Evolutionary conservation across 30 jellyfish, hydroid and myxozoan genomes (phyloP), one percentile per base, ranked within the genome.

Genomic region (Hydra vulgaris): DNA sequence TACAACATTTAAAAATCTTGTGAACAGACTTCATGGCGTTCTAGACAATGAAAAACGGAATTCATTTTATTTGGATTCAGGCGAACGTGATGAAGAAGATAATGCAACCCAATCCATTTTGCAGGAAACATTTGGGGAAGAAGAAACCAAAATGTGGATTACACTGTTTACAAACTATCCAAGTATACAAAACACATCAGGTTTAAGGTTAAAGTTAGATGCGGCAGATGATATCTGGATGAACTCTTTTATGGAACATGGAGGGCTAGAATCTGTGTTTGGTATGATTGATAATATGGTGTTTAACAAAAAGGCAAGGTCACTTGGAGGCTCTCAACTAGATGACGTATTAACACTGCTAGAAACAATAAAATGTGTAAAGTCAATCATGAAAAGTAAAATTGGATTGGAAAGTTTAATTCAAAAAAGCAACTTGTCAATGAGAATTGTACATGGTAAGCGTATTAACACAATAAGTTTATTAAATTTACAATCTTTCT

Each of bases 331-430:
- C 12, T 23, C 83, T 16, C 53, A 78, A 15, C 15, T 78, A 8
- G 82, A 78, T 0, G 97, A 91, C 74, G 95, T 95, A 8, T 92
- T 91, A 19, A 22, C 87, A 77, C 91, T 86, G 71, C 53, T 91
- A 24, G 96, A 86, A 54, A 27, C 85, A 72, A 82, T 74, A 0
- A 79, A 83, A 27, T 91, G 97, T 82, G 76, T 91, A 73, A 91
- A 86, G 70, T 88, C 95, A 16, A 88, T 91, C 24, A 80, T 91
- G 86, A 91, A 83, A 72, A 74, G 92, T 1, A 86, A 80, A 27
- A 82, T 78, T 73, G 97, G 97, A 15, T 86, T 91, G 95, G 94
- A 83, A 15, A 82, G 71, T 70, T 85, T 91, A 23, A 69, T 79
- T 23, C 84, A 86, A 5, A 67, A 81, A 53, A 86, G 84, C n/a